phyloP scores from a whole-genome alignment of 2,113 vertebrate species.

The Ivindomyrus marchei region DNA sequence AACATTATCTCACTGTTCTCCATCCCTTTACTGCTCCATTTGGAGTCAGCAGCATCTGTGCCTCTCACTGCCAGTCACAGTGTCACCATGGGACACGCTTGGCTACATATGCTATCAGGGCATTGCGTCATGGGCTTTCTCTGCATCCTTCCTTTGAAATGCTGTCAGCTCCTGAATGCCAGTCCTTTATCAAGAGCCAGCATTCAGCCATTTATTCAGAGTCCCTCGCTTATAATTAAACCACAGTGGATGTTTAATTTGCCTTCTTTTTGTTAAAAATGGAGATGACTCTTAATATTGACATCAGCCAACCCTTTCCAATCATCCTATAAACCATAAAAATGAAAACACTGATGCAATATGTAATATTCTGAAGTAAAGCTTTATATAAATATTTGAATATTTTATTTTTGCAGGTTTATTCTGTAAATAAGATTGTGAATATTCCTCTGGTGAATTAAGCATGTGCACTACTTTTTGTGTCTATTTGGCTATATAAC shows the following conservation, averaged over 20 bases:
- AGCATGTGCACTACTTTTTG: background rate
- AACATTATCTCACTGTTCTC: background rate
- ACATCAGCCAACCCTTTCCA: background rate
- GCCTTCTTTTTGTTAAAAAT: background rate
- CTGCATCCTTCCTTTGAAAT: conserved; percentile 16
- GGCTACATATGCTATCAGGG: conserved; percentile 9
- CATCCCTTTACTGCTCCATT: background rate
- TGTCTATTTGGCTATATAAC: background rate
- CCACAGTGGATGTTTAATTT: background rate
- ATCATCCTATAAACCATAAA: background rate
- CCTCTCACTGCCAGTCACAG: background rate
- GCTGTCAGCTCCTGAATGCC: conserved; percentile 22
- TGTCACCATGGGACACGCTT: conserved; percentile 7
- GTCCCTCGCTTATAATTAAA: background rate
- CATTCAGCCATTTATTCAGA: background rate
- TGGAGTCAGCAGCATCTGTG: conserved; percentile 20
- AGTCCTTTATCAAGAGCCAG: background rate
- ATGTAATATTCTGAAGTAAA: background rate
- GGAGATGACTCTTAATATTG: background rate
- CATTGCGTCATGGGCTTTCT: conserved; percentile 12
- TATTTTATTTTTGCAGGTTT: background rate
- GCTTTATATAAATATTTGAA: background rate
- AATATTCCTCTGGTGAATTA: background rate
- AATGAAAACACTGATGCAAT: background rate
- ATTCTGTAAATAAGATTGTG: background rate